phyloP scores from a whole-genome alignment of 1,140 invertebrate species.

The Pissodes strobi region DNA sequence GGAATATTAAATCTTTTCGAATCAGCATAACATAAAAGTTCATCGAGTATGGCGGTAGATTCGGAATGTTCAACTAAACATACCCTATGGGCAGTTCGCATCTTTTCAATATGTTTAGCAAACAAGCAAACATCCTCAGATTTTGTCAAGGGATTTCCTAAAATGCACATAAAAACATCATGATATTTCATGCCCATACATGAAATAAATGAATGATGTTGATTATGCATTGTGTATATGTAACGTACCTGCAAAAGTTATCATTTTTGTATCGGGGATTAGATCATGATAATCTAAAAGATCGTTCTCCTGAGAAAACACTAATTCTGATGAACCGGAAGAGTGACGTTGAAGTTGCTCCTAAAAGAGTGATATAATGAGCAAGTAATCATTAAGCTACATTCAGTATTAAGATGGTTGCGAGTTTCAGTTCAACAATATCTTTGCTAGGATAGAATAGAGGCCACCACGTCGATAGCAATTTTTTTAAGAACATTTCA shows the following conservation, averaged over 20 bases:
- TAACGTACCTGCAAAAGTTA: not conserved
- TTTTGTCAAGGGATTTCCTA: conserved; percentile 36
- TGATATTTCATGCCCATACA: too few relatives aligned
- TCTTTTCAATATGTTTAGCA: conserved; percentile 57
- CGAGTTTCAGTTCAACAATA: too few relatives aligned
- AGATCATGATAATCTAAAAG: not conserved
- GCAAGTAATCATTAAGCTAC: too few relatives aligned
- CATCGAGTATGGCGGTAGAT: conserved; percentile 54
- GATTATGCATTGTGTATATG: too few relatives aligned
- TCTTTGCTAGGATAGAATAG: too few relatives aligned
- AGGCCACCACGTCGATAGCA: too few relatives aligned
- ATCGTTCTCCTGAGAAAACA: not conserved
- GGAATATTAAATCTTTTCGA: conserved; percentile 58
- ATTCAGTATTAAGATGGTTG: too few relatives aligned
- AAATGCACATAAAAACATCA: not conserved
- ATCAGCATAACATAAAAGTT: conserved; percentile 57
- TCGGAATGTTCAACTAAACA: conserved; percentile 56
- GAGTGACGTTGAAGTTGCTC: not conserved
- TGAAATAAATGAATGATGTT: too few relatives aligned
- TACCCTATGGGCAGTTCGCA: conserved; percentile 56
- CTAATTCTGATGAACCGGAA: not conserved
- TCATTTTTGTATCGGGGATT: not conserved
- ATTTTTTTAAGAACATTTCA: too few relatives aligned
- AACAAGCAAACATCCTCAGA: conserved; percentile 50
- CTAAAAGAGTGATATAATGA: conserved; percentile 16